Percentiles rank a stretch among this genome's conserved stretches.
These are phyloP conservation scores for Merops nubicus DNA, from an alignment of 2,113 vertebrate genomes.

Conservation along the genomic window DNA sequence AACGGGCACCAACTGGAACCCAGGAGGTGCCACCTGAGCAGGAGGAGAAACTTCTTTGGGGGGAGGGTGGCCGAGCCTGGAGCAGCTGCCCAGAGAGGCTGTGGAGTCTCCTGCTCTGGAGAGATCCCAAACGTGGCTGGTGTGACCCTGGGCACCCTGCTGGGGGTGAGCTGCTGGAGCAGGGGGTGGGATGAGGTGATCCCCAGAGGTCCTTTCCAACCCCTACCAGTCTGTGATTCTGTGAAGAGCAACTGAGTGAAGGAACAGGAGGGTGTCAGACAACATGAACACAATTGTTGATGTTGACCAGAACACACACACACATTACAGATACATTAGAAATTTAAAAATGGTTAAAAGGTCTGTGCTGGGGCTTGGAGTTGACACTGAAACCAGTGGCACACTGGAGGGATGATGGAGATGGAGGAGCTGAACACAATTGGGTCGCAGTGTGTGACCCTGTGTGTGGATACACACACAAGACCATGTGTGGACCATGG, in stretches of 20 bases:
- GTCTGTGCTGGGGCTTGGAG: fast-evolving
- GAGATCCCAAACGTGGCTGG: too few species aligned
- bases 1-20: too few species aligned
- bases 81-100: too few species aligned
- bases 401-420: fast-evolving
- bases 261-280: fast-evolving
- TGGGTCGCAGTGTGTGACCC: neutral
- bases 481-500: too few species aligned
- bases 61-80: too few species aligned
- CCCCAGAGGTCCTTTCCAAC: neutral
- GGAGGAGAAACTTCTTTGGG: too few species aligned
- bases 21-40: too few species aligned
- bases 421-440: neutral
- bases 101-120: too few species aligned
- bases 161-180: neutral
- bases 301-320: neutral
- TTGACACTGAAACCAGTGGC: neutral
- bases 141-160: neutral
- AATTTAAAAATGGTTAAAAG: neutral
- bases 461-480: fast-evolving
- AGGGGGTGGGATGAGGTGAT: neutral
- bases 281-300: neutral
- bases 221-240: neutral
- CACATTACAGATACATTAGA: neutral
- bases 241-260: neutral